phyloP scores from a whole-genome alignment of 2,113 vertebrate species.

The Spheniscus mendiculus region DNA sequence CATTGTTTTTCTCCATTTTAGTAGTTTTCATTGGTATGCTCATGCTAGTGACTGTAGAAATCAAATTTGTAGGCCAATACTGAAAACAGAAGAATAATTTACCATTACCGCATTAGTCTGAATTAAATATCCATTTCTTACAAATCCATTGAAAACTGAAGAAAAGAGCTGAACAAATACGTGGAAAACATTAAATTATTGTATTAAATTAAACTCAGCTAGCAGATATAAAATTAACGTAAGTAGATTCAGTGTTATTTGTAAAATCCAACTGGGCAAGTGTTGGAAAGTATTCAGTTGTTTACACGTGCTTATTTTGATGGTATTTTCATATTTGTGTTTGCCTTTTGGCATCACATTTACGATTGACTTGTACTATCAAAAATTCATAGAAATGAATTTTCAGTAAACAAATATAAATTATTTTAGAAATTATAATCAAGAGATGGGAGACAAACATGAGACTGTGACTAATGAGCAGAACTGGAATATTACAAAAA shows the following conservation, averaged over 20 bases:
- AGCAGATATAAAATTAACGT: not conserved
- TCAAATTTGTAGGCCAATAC: not conserved
- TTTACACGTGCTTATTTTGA: not conserved
- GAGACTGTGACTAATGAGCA: not conserved
- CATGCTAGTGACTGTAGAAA: not conserved
- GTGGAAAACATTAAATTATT: not conserved
- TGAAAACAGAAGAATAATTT: not conserved
- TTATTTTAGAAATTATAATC: not conserved
- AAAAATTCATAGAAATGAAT: not conserved
- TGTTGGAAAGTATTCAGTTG: not conserved
- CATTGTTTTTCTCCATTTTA: not conserved
- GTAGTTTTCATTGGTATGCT: not conserved
- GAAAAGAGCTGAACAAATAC: not conserved
- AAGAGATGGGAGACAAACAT: not conserved
- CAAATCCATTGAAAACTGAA: not conserved
- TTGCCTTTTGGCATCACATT: not conserved
- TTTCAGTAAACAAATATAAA: not conserved
- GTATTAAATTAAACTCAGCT: not conserved
- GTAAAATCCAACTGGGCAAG: not conserved
- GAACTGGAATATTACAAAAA: not conserved
- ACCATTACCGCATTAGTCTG: not conserved
- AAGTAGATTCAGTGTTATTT: not conserved
- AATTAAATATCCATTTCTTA: slow-evolving; percentile 1
- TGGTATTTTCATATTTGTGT: not conserved
- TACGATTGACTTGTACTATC: not conserved